Evolutionary conservation across 2,888 invertebrate species (phyloP).

Genomic region (Tiliacea aurago): DNA sequence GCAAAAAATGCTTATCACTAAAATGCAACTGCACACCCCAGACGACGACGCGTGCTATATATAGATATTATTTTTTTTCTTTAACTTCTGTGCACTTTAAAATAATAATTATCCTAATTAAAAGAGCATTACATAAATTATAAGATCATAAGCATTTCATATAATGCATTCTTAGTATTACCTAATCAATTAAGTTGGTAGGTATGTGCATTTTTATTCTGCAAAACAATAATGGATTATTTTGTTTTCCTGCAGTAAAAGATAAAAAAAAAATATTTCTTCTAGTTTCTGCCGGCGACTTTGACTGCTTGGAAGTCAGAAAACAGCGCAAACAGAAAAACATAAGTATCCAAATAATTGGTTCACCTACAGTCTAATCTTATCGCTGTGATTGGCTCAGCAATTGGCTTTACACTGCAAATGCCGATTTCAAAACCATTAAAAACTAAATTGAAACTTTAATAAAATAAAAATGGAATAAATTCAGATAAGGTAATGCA

Average conservation of each 20-base stretch:
- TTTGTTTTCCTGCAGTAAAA: background rate
- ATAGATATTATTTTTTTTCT: too few species aligned
- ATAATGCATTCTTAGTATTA: background rate
- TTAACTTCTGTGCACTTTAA: background rate
- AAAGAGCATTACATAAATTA: background rate
- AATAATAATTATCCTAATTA: slow-evolving; percentile 10
- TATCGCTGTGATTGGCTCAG: background rate
- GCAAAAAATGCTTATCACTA: background rate
- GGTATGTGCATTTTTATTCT: background rate
- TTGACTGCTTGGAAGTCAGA: too few species aligned
- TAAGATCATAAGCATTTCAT: background rate
- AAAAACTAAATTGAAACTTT: background rate
- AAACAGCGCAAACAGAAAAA: background rate
- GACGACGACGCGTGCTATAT: background rate
- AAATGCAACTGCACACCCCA: background rate
- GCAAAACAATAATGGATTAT: too few species aligned
- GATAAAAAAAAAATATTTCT: background rate
- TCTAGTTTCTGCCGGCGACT: background rate
- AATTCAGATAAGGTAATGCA: background rate
- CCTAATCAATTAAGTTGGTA: background rate
- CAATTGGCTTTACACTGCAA: background rate
- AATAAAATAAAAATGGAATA: slow-evolving; percentile 1
- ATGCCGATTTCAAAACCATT: background rate
- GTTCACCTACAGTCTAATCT: background rate
- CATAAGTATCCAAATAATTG: too few species aligned